Base-by-base conservation (phyloP, 2,888 invertebrate genomes). In the Epicampocera succincta region DNA sequence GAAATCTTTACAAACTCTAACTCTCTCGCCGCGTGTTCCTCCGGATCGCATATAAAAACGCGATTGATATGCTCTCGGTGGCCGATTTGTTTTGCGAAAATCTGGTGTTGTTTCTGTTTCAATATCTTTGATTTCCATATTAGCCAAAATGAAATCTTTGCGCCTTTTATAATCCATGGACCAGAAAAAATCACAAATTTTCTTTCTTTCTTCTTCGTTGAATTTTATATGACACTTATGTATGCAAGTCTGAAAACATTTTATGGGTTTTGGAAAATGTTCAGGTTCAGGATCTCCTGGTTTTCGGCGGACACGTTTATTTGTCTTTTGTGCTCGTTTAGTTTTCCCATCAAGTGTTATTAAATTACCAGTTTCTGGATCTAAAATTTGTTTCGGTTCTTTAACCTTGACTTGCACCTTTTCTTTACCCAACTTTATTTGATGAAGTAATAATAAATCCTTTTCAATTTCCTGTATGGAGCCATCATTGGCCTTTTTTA, bases 171-270 rank as follows among this genome's bases (percentile, higher is more conserved):
- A 85, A 29, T 85, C 84, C 80, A 85, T 78, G 9, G 83, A 82
- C 85, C 85, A 85, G 54, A 85, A 85, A 0, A 78, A 66, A 12
- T 83, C 83, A 48, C 85, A 85, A 17, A 85, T 79, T 71, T 84
- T 76, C 17, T 72, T 54, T n/a, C 85, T 84, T 29, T 85, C 84
- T 13, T 83, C 77, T 13, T 82, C 85, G n/a, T 73, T 83, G 54
- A 85, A 85, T 48, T 85, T 65, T 8, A 54, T 78, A 21, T 83
- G 82, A 52, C 85, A 85, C 42, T 85, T 84, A 69, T 83, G 80
- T 21, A 73, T 76, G 21, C 85, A 85, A 3, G 71, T 48, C 21
- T 74, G 17, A 0, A 56, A 71, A 19, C 85, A 85, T 44, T 83
- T 79, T 0, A 84, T 84, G 3, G 85, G 84, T 50, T 83, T 83